These are phyloP conservation scores for Gastrophysa polygoni DNA, from an alignment of 2,888 invertebrate genomes.

Conservation along the genomic window DNA sequence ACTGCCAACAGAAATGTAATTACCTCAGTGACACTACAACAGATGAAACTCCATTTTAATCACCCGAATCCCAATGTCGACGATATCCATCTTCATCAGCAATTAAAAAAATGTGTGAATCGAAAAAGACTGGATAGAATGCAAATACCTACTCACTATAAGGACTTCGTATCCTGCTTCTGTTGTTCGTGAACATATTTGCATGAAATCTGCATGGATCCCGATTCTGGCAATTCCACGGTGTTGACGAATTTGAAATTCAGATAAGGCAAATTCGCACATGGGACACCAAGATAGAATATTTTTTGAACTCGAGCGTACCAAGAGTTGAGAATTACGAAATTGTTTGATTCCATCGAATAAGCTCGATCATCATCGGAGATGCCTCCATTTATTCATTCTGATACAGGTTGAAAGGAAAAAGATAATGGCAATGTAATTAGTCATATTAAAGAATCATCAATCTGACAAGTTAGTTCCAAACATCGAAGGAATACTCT, in stretches of 20 bases:
- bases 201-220: slow-evolving; percentile 32
- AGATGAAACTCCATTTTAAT: background rate
- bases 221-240: slow-evolving; percentile 31
- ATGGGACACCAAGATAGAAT: background rate
- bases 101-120: slow-evolving; percentile 23
- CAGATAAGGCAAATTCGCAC: slow-evolving; percentile 24
- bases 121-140: slow-evolving; percentile 24
- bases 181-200: slow-evolving; percentile 22
- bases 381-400: too few relatives aligned
- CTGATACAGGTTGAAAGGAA: too few relatives aligned
- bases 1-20: too few relatives aligned
- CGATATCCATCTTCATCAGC: slow-evolving; percentile 12
- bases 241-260: slow-evolving; percentile 31
- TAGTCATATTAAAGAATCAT: too few relatives aligned
- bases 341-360: too few relatives aligned
- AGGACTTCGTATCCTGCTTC: slow-evolving; percentile 28
- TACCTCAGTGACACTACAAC: too few relatives aligned
- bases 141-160: slow-evolving; percentile 27
- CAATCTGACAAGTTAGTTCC: too few relatives aligned
- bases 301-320: background rate
- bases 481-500: too few relatives aligned
- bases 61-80: background rate
- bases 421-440: too few relatives aligned
- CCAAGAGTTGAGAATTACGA: background rate
- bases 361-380: too few relatives aligned